These are phyloP conservation scores for Pelobates fuscus DNA, from an alignment of 2,113 vertebrate species.

Conservation along the genomic window DNA sequence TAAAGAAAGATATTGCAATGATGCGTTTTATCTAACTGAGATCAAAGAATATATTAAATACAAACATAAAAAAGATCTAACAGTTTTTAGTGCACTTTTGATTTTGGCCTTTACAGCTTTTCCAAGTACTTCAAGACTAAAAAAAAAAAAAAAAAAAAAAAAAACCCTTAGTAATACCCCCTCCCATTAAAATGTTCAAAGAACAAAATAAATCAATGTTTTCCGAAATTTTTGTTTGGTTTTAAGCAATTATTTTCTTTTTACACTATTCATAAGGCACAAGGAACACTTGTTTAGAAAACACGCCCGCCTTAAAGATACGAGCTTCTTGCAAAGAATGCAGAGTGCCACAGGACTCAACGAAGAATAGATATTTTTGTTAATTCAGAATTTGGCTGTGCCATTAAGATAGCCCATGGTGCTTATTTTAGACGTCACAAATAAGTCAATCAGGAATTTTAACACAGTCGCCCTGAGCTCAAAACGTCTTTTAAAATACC, in stretches of 20 bases:
- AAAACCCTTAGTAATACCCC: not conserved
- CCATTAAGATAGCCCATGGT: conserved; percentile 49
- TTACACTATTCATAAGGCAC: conserved; percentile 34
- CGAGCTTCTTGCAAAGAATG: conserved; percentile 41
- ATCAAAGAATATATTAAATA: too few relatives aligned
- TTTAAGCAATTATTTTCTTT: conserved; percentile 47
- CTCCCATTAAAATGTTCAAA: conserved; percentile 30
- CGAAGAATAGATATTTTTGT: conserved; percentile 54
- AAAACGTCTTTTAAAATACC: not conserved
- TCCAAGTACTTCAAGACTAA: conserved; percentile 7
- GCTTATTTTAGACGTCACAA: conserved; percentile 56
- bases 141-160: not conserved
- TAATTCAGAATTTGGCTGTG: conserved; percentile 55
- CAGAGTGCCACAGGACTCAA: conserved; percentile 46
- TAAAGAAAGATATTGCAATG: too few relatives aligned
- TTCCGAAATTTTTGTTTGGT: conserved; percentile 4
- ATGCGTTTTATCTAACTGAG: too few relatives aligned
- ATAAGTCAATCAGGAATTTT: conserved; percentile 53
- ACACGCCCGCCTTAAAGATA: conserved; percentile 39
- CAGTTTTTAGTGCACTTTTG: not conserved
- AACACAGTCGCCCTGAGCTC: conserved; percentile 42
- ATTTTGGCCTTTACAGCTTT: not conserved
- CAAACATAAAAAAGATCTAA: too few relatives aligned
- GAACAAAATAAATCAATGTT: conserved; percentile 44
- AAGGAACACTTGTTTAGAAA: conserved; percentile 54